Evolutionary conservation across 1,140 invertebrate genomes (phyloP).

Genomic region (Ruditapes philippinarum): DNA sequence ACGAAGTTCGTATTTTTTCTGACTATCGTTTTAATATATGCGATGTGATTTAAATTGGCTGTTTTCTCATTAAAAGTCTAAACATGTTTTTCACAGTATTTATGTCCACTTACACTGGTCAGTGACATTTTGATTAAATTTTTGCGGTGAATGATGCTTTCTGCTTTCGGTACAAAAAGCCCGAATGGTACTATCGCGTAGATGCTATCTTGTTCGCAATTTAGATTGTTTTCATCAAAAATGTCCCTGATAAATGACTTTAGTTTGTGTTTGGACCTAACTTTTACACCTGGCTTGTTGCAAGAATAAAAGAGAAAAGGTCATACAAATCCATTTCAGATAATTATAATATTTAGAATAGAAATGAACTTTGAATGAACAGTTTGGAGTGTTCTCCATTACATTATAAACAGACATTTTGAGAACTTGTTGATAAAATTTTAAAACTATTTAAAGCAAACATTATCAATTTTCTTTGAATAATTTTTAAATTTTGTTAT

Average conservation of each 20-base stretch:
- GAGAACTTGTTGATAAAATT: too few relatives aligned
- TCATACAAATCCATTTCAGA: too few relatives aligned
- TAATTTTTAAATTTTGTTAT: too few relatives aligned
- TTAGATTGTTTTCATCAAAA: conserved; percentile 1
- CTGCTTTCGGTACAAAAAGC: neutral
- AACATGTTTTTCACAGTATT: conserved; percentile 29
- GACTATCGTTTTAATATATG: conserved; percentile 33
- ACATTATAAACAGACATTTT: too few relatives aligned
- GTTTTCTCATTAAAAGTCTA: neutral
- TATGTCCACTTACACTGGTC: neutral
- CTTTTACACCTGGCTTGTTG: conserved; percentile 10
- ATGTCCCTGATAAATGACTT: conserved; percentile 11
- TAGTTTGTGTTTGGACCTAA: neutral
- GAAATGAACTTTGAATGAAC: too few relatives aligned
- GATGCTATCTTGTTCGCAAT: conserved; percentile 2
- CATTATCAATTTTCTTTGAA: too few relatives aligned
- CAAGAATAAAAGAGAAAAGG: too few relatives aligned
- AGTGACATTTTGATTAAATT: conserved; percentile 19
- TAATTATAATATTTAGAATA: too few relatives aligned
- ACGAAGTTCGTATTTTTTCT: neutral
- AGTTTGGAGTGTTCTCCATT: too few relatives aligned
- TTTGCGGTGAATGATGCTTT: conserved; percentile 25
- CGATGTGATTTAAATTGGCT: conserved; percentile 17
- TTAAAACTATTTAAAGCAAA: too few relatives aligned
- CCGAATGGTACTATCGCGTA: neutral